Percentiles rank a stretch among this genome's conserved stretches.
Evolutionary conservation across 37 sponge, comb jelly and placozoan species (phyloP).

Genomic region (Beroe forskalii): DNA sequence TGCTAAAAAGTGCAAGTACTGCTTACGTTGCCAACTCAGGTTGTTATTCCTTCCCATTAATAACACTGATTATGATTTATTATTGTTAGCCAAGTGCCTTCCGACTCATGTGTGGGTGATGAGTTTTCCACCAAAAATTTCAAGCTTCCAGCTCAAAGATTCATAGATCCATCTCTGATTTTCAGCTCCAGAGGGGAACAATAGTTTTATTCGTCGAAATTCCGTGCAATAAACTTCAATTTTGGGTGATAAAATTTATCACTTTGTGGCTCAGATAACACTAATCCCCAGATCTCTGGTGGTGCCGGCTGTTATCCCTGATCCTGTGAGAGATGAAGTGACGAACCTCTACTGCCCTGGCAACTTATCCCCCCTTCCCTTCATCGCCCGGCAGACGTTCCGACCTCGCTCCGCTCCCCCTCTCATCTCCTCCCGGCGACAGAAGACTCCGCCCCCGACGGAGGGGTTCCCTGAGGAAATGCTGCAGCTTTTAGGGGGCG

Average conservation of each 20-base stretch:
- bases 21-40: slow-evolving; percentile 45
- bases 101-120: too few relatives aligned
- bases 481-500: neutral
- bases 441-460: neutral
- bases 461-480: neutral
- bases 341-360: slow-evolving; percentile 45
- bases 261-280: too few relatives aligned
- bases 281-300: slow-evolving; percentile 31
- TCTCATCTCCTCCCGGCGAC: neutral
- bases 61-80: too few relatives aligned
- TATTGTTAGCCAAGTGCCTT: too few relatives aligned
- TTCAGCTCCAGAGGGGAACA: too few relatives aligned
- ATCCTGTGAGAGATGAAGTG: slow-evolving; percentile 59
- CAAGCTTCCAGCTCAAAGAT: too few relatives aligned
- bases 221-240: too few relatives aligned
- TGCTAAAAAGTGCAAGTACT: slow-evolving; percentile 32
- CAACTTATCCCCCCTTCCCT: slow-evolving; percentile 34
- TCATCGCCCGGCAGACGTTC: slow-evolving; percentile 1
- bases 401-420: slow-evolving; percentile 61
- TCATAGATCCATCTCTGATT: too few relatives aligned
- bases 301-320: slow-evolving; percentile 18
- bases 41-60: too few relatives aligned
- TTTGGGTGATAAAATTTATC: too few relatives aligned
- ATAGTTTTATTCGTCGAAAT: too few relatives aligned
- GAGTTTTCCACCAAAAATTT: too few relatives aligned